A percentile compares a stretch with the other conserved stretches of the same genome.
These are phyloP conservation scores for Allacma fusca DNA, from an alignment of 2,888 invertebrate genomes.

Conservation along the genomic window DNA sequence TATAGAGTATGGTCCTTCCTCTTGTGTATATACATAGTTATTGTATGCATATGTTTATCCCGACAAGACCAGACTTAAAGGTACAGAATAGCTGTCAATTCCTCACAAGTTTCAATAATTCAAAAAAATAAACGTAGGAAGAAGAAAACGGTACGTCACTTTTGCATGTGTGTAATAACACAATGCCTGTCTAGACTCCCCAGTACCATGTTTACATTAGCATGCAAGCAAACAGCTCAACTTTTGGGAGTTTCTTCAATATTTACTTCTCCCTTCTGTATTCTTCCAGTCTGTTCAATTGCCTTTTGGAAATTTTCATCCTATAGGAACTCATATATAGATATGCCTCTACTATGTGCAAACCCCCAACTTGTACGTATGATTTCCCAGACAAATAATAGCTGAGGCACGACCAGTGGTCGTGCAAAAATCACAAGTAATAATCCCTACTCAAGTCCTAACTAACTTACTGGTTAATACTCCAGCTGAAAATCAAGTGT, in stretches of 20 bases:
- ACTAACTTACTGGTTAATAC: not conserved
- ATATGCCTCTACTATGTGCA: not conserved
- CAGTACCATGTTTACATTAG: constrained; percentile 2
- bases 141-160: constrained; percentile 2
- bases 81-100: constrained; percentile 6
- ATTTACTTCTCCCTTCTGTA: not conserved
- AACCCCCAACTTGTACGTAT: not conserved
- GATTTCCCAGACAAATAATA: constrained; percentile 32
- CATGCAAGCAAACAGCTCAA: constrained; percentile 3
- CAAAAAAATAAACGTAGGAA: not conserved
- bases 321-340: not conserved
- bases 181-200: constrained; percentile 4
- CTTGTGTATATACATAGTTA: too few species aligned
- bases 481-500: not conserved
- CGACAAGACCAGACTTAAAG: not conserved
- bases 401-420: constrained; percentile 20
- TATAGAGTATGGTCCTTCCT: too few species aligned
- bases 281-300: not conserved
- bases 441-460: not conserved
- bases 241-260: not conserved
- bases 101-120: constrained; percentile 13
- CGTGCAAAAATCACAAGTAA: constrained; percentile 5
- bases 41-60: too few species aligned
- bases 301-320: not conserved
- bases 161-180: constrained; percentile 10